Percentiles rank a stretch among this genome's conserved stretches.
Evolutionary conservation across 2,113 vertebrate species (phyloP).

Genomic region (Campylorhamphus procurvoides): DNA sequence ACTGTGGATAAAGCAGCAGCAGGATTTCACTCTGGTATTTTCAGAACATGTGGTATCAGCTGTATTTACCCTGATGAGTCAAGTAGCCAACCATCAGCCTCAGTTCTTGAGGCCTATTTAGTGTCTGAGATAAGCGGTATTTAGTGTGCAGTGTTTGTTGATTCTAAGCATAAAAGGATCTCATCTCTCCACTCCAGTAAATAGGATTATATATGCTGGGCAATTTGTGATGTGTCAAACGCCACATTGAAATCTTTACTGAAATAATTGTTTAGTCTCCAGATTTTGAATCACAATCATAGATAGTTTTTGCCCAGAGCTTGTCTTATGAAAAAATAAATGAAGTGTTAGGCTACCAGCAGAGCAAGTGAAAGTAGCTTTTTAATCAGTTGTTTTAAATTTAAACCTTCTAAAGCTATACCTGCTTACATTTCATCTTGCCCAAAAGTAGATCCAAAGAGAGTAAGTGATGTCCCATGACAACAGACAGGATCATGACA

Average conservation of each 20-base stretch:
- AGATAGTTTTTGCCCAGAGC: neutral
- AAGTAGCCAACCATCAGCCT: neutral
- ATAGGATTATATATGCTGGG: slow-evolving; percentile 30
- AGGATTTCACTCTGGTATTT: neutral
- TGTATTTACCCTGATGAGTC: neutral
- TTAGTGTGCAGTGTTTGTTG: slow-evolving; percentile 7
- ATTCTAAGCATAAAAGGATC: slow-evolving; percentile 30
- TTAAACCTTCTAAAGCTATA: neutral
- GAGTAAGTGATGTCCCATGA: neutral
- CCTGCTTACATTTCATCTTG: neutral
- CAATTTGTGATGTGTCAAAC: slow-evolving; percentile 19
- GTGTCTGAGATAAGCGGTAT: neutral
- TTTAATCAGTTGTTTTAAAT: neutral
- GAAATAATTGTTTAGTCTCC: neutral
- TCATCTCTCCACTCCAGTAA: neutral
- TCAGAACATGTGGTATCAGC: neutral
- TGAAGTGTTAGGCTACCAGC: neutral
- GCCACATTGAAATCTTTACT: neutral
- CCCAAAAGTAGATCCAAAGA: neutral
- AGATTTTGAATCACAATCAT: neutral
- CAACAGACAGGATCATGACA: neutral
- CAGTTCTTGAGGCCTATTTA: neutral
- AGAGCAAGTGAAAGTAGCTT: neutral
- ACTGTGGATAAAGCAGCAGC: neutral
- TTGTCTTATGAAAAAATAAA: neutral